Evolutionary conservation across 2,888 invertebrate species (phyloP), one percentile per base, ranked within the genome.

Genomic region (Drosophila tripunctata): DNA sequence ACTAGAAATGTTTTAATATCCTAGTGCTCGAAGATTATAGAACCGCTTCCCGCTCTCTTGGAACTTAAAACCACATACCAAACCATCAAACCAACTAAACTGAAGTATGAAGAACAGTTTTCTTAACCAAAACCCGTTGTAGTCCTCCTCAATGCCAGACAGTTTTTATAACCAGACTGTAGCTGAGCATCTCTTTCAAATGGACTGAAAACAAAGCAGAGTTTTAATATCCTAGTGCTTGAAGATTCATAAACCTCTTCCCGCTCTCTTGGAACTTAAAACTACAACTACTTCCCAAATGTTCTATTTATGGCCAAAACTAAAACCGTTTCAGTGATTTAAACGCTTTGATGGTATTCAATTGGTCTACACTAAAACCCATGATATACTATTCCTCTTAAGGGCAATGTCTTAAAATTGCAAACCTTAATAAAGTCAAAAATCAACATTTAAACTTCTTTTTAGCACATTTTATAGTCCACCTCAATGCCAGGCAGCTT

Each of bases 391-490:
- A 82, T 83, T 88, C 87, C 89, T 88, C 88, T 88, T 88, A 84
- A 88, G 88, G 85, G 61, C 87, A 86, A 87, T 67, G 87, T 14
- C 63, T 88, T 19, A 38, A 79, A 88, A 75, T 79, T 87, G 80
- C 61, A 38, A 56, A 68, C 78, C 87, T 81, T 87, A 84, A 82
- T 86, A 87, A 85, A 79, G 83, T 68, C 55, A 21, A 60, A 56
- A 60, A 51, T 51, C 51, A 51, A 51, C 51, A 51, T 17, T 14
- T 7, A 3, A 10, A 30, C 1, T 7, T 21, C 4, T n/a, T 0
- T 8, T 6, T 6, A 12, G 4, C n/a, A n/a, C 14, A 7, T 0
- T 31, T 40, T 10, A 12, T 99, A 64, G 75, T 75, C 75, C 75
- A 45, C 45, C 72, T 75, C 75, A 63, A 75, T 75, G 76, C 70